Evolutionary conservation across 2,888 invertebrate genomes (phyloP).

Genomic region (Epirrhoe alternata): DNA sequence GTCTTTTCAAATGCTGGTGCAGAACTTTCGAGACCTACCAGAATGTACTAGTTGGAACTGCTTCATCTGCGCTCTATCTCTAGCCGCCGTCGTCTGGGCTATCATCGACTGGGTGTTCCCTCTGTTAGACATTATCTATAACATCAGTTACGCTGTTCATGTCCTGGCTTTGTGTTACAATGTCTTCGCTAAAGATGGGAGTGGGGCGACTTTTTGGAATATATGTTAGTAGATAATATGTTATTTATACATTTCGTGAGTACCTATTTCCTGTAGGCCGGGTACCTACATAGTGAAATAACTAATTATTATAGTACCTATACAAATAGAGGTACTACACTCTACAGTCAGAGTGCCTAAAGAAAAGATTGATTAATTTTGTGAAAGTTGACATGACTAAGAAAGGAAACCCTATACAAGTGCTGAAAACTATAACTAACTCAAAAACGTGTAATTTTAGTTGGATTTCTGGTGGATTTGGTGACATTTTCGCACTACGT

Average conservation of each 20-base stretch:
- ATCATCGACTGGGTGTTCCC: constrained; percentile 38
- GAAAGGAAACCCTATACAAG: too few species aligned
- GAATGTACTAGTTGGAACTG: constrained; percentile 64
- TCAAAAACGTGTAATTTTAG: constrained; percentile 49
- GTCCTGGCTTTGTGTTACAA: constrained; percentile 53
- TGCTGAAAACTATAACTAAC: too few species aligned
- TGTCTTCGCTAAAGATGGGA: constrained; percentile 39
- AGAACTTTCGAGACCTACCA: constrained; percentile 53
- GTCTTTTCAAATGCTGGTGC: constrained; percentile 45
- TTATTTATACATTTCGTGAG: too few species aligned
- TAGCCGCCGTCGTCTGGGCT: constrained; percentile 52
- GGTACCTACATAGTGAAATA: too few species aligned
- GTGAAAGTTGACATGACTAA: too few species aligned
- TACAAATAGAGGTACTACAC: too few species aligned
- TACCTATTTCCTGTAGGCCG: too few species aligned
- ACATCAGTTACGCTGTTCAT: constrained; percentile 58
- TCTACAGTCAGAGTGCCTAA: too few species aligned
- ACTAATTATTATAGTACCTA: too few species aligned
- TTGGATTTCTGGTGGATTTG: constrained; percentile 57
- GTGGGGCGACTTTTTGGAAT: constrained; percentile 35
- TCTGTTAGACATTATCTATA: constrained; percentile 53
- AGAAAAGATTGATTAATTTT: too few species aligned
- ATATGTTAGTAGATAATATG: constrained; percentile 47
- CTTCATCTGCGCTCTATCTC: constrained; percentile 54
- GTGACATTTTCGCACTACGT: constrained; percentile 58